A percentile compares a stretch with the other conserved stretches of the same genome.
Evolutionary conservation across 2,797 vertebrate species (phyloP).

Genomic region (Yasuhikotakia modesta): DNA sequence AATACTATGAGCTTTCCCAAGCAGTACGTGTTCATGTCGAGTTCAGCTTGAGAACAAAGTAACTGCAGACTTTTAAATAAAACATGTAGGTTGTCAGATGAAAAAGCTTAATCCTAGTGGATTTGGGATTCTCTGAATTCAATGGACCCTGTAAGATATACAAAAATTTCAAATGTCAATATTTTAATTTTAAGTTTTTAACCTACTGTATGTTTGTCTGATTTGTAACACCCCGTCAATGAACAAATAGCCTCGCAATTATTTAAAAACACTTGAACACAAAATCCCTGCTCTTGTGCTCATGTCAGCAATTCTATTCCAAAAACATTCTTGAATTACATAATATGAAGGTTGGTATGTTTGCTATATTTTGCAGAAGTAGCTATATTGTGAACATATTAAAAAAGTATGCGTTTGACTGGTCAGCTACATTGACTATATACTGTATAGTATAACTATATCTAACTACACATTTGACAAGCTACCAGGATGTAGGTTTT

Average conservation of each 20-base stretch:
- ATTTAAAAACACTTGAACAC: constrained; percentile 2
- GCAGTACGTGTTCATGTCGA: neutral
- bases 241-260: neutral
- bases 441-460: no score
- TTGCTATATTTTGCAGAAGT: no score
- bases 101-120: neutral
- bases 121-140: neutral
- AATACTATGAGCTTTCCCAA: neutral
- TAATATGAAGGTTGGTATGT: neutral
- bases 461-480: no score
- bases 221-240: constrained; percentile 7
- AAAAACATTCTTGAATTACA: constrained; percentile 10
- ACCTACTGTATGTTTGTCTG: neutral
- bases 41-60: neutral
- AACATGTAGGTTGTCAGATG: constrained; percentile 1
- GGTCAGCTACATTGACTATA: no score
- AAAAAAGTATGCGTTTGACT: no score
- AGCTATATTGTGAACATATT: no score
- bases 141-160: neutral
- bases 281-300: constrained; percentile 27
- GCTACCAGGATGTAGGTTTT: neutral
- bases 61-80: constrained; percentile 14
- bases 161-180: neutral
- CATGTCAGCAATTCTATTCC: neutral
- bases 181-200: neutral